A percentile compares a stretch with the other conserved stretches of the same genome.
Conservation (phyloP, 92 coral and sea anemone species). For the Phenganax marumi region DNA sequence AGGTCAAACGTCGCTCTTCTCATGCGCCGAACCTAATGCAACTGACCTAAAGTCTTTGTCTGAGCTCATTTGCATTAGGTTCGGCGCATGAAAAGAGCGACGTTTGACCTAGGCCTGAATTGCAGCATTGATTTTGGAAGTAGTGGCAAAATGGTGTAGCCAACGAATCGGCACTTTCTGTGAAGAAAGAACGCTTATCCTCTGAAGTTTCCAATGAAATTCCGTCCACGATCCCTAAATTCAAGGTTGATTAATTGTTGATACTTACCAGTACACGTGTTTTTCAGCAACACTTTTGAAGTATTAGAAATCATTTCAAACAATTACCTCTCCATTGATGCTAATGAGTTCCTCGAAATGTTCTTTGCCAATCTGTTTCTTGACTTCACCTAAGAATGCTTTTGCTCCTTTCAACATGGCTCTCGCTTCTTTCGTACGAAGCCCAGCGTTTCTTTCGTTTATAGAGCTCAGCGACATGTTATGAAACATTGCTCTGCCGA, state of each 20-base stretch:
- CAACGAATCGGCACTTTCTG: too few species aligned
- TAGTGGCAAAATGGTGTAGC: too few species aligned
- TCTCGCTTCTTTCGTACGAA: not conserved
- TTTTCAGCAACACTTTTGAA: not conserved
- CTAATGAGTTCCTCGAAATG: conserved; percentile 79
- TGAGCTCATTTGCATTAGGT: too few species aligned
- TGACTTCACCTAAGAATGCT: conserved; percentile 62
- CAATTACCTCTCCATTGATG: conserved; percentile 73
- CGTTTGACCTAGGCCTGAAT: too few species aligned
- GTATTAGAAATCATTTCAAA: not conserved
- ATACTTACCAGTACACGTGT: not conserved
- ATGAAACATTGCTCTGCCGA: conserved; percentile 28
- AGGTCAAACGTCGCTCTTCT: too few species aligned
- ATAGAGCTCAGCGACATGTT: conserved; percentile 35
- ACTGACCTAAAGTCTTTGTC: too few species aligned
- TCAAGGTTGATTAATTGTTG: not conserved
- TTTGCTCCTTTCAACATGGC: conserved; percentile 57
- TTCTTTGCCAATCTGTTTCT: conserved; percentile 53
- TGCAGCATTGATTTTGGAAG: too few species aligned
- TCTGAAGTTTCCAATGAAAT: too few species aligned
- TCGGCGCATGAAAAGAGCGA: too few species aligned
- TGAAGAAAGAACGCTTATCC: too few species aligned
- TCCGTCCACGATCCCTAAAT: too few species aligned
- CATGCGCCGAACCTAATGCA: too few species aligned
- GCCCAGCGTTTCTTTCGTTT: not conserved